Base-by-base conservation (phyloP, 2,113 vertebrate species). In the Connochaetes taurinus region DNA sequence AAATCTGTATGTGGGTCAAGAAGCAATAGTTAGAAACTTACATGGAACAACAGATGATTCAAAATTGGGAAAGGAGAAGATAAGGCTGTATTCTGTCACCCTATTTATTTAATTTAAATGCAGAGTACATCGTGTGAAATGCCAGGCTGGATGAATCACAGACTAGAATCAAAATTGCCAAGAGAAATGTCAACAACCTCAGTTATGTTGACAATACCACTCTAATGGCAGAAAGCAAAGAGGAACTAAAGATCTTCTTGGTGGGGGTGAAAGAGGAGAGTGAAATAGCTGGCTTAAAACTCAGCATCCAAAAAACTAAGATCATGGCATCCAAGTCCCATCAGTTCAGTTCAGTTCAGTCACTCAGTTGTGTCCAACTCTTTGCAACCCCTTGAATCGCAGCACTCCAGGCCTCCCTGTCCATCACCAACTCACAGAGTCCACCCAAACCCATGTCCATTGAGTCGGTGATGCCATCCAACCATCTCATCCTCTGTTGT, bases 381-480 rank as follows among this genome's bases (percentile, higher is more conserved):
- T 29, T 60, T 29, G 58, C 0, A 0, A 60, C 58, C 12, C 27
- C 12, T 29, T 60, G 58, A 60, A 60, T 29, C 1, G 2, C 58
- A 60, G 58, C 58, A 60, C 1, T 1, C 58, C 58, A 29, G 58
- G 58, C 58, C 27, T 60, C 58, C 58, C 58, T 60, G 58, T 60
- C 58, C 12, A 29, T 60, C 27, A 60, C 12, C 27, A 60, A 12
- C 27, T 60, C 58, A 2, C 5, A 1, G 12, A 29, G 12, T 29
- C 5, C 27, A 60, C 27, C 58, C 58, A 60, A 60, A 31, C 58
- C 58, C 58, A 60, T 60, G 58, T 60, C 58, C 27, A 60, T 60
- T 2, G 2, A 60, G 12, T 29, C 0, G 0, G 27, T 29, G 12
- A 60, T 29, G 27, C 58, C 27, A 60, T 60, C 12, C 58, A 60